Evolutionary conservation across 2,888 invertebrate genomes (phyloP), one percentile per base, ranked within the genome.

Genomic region (Diarsia mendica): DNA sequence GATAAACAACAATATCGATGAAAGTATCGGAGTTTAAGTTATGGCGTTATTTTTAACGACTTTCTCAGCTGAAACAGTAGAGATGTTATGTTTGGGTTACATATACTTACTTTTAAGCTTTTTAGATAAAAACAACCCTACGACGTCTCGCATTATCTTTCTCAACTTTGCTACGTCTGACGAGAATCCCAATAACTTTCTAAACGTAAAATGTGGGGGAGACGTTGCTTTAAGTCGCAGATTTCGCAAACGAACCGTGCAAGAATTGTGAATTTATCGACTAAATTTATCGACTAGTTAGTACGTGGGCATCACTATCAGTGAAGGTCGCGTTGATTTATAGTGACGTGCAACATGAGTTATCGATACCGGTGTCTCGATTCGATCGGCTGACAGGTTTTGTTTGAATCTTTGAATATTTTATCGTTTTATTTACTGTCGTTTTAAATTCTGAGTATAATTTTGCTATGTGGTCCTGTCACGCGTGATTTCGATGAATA

Each of bases 241-340:
- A 86, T 87, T 86, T 82, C 80, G 88, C 91, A 91, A 93, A 93
- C 91, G 91, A 87, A 87, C 89, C 88, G 83, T 87, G 85, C 88
- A 83, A 85, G 82, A 90, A 90, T 90, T 88, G 83, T 87, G 81
- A 86, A 90, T 91, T 92, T 87, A 87, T 87, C 88, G 87, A 87
- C 89, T 89, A 91, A 93, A 94, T 95, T 94, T 95, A 95, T 95
- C 93, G 96, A 94, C 90, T 91, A 92, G 92, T 93, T 92, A 92
- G 85, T 90, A 94, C 94, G 95, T 95, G 95, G 95, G 95, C 96
- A 96, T 94, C 96, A 95, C 95, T 96, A 95, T 93, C 94, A 88
- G 89, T 90, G 90, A 93, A 92, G 93, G 91, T 92, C 91, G 88
- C 88, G 88, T 91, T 95, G 96, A 96, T 95, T 96, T 96, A 95